Conservation (phyloP, 2,888 invertebrate genomes). For the Drosophila paramelanica region DNA sequence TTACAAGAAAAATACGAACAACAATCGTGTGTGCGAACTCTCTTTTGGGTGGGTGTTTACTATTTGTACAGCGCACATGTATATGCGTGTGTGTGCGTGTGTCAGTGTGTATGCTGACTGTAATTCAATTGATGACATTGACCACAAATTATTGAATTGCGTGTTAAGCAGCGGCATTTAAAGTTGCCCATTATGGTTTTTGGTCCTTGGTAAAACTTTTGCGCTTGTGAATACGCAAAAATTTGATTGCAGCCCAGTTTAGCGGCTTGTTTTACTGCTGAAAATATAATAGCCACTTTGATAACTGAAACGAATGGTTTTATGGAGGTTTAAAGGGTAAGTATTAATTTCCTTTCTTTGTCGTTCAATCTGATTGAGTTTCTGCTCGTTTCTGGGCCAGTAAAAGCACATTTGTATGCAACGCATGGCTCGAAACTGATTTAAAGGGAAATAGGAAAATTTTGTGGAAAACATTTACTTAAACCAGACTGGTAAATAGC, state of each 20-base stretch:
- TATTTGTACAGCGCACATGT: background rate
- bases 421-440: too few species aligned
- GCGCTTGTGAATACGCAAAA: slow-evolving; percentile 11
- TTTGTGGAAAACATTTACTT: too few species aligned
- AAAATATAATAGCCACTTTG: too few species aligned
- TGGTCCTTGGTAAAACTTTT: slow-evolving; percentile 4
- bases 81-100: background rate
- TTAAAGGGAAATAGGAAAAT: too few species aligned
- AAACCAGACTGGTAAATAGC: too few species aligned
- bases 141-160: slow-evolving; percentile 72
- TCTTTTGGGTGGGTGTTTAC: background rate
- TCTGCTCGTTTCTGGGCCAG: too few species aligned
- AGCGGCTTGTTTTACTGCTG: slow-evolving; percentile 19
- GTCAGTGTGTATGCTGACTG: slow-evolving; percentile 6
- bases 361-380: too few species aligned
- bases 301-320: too few species aligned
- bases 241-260: slow-evolving; percentile 26
- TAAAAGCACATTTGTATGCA: too few species aligned
- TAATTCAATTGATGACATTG: slow-evolving; percentile 58
- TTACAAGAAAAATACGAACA: slow-evolving; percentile 22
- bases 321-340: background rate
- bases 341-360: too few species aligned
- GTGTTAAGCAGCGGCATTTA: slow-evolving; percentile 48
- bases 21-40: background rate
- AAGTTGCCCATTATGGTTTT: slow-evolving; percentile 39